Evolutionary conservation across 2,113 vertebrate genomes (phyloP).

Genomic region (Coracopsis vasa): DNA sequence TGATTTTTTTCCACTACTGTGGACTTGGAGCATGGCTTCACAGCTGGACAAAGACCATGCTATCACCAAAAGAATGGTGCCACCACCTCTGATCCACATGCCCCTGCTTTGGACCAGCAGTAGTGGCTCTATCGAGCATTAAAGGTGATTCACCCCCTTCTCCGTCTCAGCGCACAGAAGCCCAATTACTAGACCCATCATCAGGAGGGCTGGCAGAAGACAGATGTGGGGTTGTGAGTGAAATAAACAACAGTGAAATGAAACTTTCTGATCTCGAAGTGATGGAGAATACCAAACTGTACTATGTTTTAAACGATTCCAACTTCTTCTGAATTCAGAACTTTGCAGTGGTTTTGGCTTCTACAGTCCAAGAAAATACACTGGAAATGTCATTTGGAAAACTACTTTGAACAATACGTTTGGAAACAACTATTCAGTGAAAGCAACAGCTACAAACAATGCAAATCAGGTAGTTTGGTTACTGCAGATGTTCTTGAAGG

Average conservation of each 20-base stretch:
- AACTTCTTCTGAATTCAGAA: neutral
- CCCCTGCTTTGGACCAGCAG: neutral
- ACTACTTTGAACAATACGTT: neutral
- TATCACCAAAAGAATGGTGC: fast-evolving
- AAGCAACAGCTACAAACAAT: neutral
- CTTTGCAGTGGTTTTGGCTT: neutral
- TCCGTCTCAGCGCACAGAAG: neutral
- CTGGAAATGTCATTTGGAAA: neutral
- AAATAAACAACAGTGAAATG: neutral
- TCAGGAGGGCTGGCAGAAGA: neutral
- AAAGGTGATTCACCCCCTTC: neutral
- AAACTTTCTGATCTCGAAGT: neutral
- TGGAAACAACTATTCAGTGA: neutral
- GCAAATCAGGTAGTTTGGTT: neutral
- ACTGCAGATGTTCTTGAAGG: neutral
- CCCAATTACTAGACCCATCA: neutral
- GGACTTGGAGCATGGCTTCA: neutral
- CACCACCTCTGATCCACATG: fast-evolving
- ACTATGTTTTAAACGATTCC: neutral
- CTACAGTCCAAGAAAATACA: neutral
- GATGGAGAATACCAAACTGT: neutral
- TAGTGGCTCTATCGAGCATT: neutral
- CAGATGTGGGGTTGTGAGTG: neutral
- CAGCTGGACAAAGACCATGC: neutral
- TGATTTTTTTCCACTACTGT: neutral